phyloP scores from a whole-genome alignment of 92 coral and sea anemone species.

The Montipora capitata region DNA sequence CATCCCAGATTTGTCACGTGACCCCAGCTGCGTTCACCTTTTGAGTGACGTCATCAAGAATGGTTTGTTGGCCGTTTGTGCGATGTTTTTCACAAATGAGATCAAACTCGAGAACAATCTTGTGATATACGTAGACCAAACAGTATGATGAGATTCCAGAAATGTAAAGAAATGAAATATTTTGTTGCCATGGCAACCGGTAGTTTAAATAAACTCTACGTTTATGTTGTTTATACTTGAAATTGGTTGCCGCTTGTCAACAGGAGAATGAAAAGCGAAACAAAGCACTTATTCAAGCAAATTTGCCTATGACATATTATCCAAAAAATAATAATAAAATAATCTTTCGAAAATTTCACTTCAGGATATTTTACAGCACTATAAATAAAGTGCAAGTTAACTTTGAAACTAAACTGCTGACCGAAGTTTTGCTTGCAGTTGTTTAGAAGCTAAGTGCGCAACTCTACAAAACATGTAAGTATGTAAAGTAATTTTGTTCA shows the following conservation, averaged over 20 bases:
- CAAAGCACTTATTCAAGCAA: background rate
- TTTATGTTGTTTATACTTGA: background rate
- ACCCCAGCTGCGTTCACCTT: too few relatives aligned
- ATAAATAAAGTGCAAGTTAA: background rate
- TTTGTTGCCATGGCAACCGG: background rate
- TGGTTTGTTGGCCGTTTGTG: too few relatives aligned
- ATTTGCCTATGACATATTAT: background rate
- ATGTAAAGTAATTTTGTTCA: too few relatives aligned
- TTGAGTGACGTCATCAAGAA: too few relatives aligned
- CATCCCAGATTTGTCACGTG: too few relatives aligned
- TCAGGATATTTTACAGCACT: background rate
- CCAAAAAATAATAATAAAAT: background rate
- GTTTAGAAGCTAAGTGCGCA: background rate
- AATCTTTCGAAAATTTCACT: background rate
- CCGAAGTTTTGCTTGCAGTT: slow-evolving; percentile 1
- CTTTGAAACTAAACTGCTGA: slow-evolving; percentile 9
- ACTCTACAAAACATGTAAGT: too few relatives aligned
- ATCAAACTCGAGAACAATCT: too few relatives aligned
- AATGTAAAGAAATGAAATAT: background rate
- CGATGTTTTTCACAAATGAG: too few relatives aligned
- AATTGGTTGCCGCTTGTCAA: too few relatives aligned
- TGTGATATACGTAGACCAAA: background rate
- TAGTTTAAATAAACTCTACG: too few relatives aligned
- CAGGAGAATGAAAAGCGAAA: background rate
- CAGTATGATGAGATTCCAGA: background rate